Conservation (phyloP, 2,797 vertebrate species). For the Moxostoma hubbsi region DNA sequence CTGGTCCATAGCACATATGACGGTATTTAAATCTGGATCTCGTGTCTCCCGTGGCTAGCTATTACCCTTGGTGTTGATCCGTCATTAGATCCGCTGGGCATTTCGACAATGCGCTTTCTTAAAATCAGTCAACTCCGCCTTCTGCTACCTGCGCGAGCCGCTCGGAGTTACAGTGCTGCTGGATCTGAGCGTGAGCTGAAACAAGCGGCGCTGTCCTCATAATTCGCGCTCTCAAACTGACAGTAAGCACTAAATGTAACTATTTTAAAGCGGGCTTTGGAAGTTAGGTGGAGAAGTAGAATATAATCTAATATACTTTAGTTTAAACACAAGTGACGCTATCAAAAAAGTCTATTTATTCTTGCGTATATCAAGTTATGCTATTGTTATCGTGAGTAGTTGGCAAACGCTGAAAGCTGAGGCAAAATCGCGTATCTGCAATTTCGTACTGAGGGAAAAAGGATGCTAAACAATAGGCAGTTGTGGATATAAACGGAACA, state of each 20-base stretch:
- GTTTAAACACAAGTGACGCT: not conserved
- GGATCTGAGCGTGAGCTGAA: not conserved
- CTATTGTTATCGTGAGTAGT: not conserved
- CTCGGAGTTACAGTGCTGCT: not conserved
- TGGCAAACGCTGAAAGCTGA: not conserved
- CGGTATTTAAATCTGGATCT: not conserved
- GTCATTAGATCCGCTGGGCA: not conserved
- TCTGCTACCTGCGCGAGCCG: constrained; percentile 26
- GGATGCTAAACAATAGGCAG: constrained; percentile 12
- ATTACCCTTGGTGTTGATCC: not conserved
- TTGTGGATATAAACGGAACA: constrained; percentile 43
- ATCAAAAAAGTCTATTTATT: not conserved
- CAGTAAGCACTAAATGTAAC: not conserved
- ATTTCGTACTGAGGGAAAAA: constrained; percentile 1
- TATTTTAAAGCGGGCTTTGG: not conserved
- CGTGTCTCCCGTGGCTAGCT: not conserved
- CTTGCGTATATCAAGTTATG: not conserved
- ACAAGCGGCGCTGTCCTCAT: not conserved
- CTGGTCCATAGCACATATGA: not conserved
- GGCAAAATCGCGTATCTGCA: constrained; percentile 13
- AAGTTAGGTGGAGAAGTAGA: not conserved
- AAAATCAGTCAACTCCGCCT: constrained; percentile 39
- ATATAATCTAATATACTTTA: not conserved
- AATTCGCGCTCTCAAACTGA: not conserved
- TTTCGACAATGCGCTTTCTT: constrained; percentile 14